A percentile compares a stretch with the other conserved stretches of the same genome.
phyloP scores from a whole-genome alignment of 2,113 vertebrate genomes.

The Micronycteris hirsuta region DNA sequence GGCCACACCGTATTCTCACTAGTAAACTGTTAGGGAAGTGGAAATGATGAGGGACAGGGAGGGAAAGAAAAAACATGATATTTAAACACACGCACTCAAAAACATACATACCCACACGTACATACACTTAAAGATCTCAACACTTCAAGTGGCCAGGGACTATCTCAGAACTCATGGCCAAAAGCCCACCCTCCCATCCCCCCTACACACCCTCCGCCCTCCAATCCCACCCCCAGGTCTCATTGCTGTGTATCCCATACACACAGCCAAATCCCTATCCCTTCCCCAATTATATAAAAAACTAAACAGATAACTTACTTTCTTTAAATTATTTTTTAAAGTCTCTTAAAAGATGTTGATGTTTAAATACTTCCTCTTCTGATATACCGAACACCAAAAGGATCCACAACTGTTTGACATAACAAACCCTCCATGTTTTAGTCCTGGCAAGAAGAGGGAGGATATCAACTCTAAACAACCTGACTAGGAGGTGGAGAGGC shows the following conservation, averaged over 20 bases:
- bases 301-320: constrained; percentile 84
- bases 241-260: constrained; percentile 47
- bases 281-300: constrained; percentile 69
- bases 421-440: constrained; percentile 50
- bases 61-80: constrained; percentile 63
- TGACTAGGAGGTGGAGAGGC: constrained; percentile 59
- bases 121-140: constrained; percentile 56
- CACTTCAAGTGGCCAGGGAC: constrained; percentile 61
- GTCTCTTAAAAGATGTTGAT: constrained; percentile 80
- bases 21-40: constrained; percentile 35
- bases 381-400: constrained; percentile 54
- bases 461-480: constrained; percentile 61
- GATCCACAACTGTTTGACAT: constrained; percentile 62
- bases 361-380: constrained; percentile 79
- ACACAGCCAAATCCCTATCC: constrained; percentile 53
- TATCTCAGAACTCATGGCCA: constrained; percentile 38
- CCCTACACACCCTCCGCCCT: constrained; percentile 12
- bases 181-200: constrained; percentile 48
- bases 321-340: constrained; percentile 85
- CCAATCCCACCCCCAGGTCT: constrained; percentile 18
- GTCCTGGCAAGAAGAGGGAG: constrained; percentile 67
- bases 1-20: constrained; percentile 44
- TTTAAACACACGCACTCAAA: constrained; percentile 46
- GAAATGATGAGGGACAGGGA: constrained; percentile 48
- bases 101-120: constrained; percentile 47